Evolutionary conservation across 2,888 invertebrate genomes (phyloP), one percentile per base, ranked within the genome.

Genomic region (Eudiplozoon nipponicum): DNA sequence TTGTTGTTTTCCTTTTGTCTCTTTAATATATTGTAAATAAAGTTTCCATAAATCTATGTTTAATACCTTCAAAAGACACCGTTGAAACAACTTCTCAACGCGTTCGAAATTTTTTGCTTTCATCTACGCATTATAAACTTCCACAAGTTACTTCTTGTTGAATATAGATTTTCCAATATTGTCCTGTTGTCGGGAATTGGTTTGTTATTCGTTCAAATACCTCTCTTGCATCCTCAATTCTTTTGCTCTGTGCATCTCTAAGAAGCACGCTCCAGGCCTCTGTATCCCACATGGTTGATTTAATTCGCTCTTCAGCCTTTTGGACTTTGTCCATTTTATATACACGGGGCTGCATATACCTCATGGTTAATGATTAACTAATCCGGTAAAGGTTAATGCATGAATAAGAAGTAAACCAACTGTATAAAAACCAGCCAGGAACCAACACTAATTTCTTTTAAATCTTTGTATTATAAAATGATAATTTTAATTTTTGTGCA

Each of bases 31-130:
- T 49, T 73, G 73, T 44, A 98, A 68, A 61, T 98, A 98, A 39
- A 84, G 67, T 56, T 86, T 74, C 94, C 94, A 98, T 47, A 98
- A 64, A 58, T 98, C 94, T 47, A 98, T 90, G 63, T 90, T 86
- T 44, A 94, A 68, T 48, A 98, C 86, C 68, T 84, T 84, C 64
- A 86, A 80, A 42, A 98, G 68, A 60, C 86, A 90, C 49, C 86
- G 67, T 66, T 81, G 80, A 65, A 98, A 98, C 49, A 98, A 67
- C 74, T 81, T 84, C 69, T 94, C 94, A 31, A 94, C 94, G 57
- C 74, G 74, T 61, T 94, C 94, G 66, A 75, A 90, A 65, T 84
- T 80, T 60, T 81, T 69, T 49, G 74, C 71, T 61, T 84, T 84
- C 71, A 94, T 77, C 78, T 81, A 70, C 46, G 36, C 45, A 44